Conservation (phyloP, 1,140 invertebrate genomes). For the Riptortus pedestris region DNA sequence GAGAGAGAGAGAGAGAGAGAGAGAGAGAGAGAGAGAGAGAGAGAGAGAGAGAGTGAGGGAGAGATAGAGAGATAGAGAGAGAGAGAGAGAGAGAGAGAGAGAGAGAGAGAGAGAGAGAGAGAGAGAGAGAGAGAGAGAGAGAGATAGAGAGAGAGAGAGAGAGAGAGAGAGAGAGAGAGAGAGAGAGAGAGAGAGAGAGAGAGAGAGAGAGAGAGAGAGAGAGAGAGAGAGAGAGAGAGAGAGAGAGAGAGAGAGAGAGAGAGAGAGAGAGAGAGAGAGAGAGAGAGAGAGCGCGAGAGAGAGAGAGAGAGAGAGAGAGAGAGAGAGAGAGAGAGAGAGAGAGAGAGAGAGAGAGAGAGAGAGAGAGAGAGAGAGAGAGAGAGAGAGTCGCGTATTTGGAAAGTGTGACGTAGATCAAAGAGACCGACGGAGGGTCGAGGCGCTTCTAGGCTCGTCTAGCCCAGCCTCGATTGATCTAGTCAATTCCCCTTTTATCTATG, state of each 20-base stretch:
- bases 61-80: too few species aligned
- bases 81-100: conserved; percentile 29
- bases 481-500: too few species aligned
- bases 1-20: conserved; percentile 29
- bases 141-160: conserved; percentile 22
- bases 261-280: conserved; percentile 18
- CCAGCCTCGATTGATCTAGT: too few species aligned
- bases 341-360: conserved; percentile 19
- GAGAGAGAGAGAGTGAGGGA: conserved; percentile 28
- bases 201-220: conserved; percentile 29
- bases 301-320: conserved; percentile 20
- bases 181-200: conserved; percentile 24
- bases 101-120: conserved; percentile 22
- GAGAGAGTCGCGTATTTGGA: too few species aligned
- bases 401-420: too few species aligned
- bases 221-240: conserved; percentile 28
- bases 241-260: conserved; percentile 21
- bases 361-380: conserved; percentile 15
- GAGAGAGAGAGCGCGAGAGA: too few species aligned
- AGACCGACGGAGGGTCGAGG: too few species aligned
- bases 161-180: conserved; percentile 22
- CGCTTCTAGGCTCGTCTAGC: too few species aligned
- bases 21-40: conserved; percentile 26
- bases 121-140: conserved; percentile 20
- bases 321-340: conserved; percentile 9